phyloP scores from a whole-genome alignment of 30 jellyfish, hydroid and myxozoan species.

The Chrysaora quinquecirrha region DNA sequence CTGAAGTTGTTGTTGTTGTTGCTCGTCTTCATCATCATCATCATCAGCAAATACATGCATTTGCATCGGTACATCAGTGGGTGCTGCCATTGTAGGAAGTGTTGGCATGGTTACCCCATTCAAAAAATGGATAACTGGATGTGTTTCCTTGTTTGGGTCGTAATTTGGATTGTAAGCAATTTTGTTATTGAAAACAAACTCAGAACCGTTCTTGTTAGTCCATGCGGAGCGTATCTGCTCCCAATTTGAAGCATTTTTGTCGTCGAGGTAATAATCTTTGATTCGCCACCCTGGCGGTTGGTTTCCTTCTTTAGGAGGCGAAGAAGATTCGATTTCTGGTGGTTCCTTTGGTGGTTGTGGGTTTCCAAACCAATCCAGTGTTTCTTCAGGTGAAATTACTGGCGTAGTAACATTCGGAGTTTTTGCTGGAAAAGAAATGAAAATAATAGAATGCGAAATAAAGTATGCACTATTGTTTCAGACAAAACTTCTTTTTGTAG shows the following conservation, averaged over 20 bases:
- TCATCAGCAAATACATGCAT: slow-evolving; percentile 36
- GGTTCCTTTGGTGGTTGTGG: slow-evolving; percentile 3
- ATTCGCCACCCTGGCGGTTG: slow-evolving; percentile 62
- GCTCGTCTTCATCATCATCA: slow-evolving; percentile 49
- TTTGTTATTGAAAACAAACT: slow-evolving; percentile 50
- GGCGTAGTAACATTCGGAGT: not conserved
- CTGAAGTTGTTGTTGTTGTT: not conserved
- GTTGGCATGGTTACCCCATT: slow-evolving; percentile 59
- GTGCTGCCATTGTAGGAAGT: slow-evolving; percentile 57
- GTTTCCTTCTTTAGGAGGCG: slow-evolving; percentile 5
- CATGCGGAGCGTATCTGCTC: slow-evolving; percentile 69
- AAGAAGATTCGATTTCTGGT: slow-evolving; percentile 17
- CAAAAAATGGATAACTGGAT: slow-evolving; percentile 45
- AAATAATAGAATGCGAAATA: not conserved
- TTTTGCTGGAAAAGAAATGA: not conserved
- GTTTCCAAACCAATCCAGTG: slow-evolving; percentile 1
- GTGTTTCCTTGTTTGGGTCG: slow-evolving; percentile 8
- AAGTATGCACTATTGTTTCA: too few relatives aligned
- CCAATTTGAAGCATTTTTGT: slow-evolving; percentile 61
- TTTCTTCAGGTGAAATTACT: not conserved
- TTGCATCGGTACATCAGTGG: slow-evolving; percentile 31
- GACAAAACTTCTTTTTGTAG: too few relatives aligned
- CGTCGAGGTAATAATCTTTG: slow-evolving; percentile 58
- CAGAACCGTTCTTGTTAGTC: slow-evolving; percentile 52
- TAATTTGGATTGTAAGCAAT: slow-evolving; percentile 47